Evolutionary conservation across 2,797 vertebrate genomes (phyloP).

Genomic region (Meriones psammophilus): DNA sequence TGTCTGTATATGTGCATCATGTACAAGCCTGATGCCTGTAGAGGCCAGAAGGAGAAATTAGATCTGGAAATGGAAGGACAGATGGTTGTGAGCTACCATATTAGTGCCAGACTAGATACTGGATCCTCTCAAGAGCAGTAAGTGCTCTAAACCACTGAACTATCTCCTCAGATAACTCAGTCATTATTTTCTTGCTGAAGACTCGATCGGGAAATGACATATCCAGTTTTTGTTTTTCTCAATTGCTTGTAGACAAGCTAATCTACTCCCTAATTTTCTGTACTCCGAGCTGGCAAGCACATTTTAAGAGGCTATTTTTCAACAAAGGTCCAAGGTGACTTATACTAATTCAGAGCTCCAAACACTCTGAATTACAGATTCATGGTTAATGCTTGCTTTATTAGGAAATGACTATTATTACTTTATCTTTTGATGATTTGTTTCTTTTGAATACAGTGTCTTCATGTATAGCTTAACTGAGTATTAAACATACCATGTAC

Average conservation of each 20-base stretch:
- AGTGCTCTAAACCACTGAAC: background rate
- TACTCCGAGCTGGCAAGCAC: background rate
- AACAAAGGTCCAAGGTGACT: background rate
- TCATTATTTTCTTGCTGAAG: constrained; percentile 31
- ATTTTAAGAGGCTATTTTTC: background rate
- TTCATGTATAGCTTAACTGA: background rate
- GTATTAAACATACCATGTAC: background rate
- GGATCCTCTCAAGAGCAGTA: background rate
- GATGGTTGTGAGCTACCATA: background rate
- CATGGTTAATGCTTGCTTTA: background rate
- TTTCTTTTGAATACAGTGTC: background rate
- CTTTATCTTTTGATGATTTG: background rate
- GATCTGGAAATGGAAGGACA: background rate
- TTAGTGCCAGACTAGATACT: background rate
- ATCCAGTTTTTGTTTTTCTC: background rate
- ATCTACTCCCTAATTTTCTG: background rate
- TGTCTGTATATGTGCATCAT: background rate
- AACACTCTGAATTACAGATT: background rate
- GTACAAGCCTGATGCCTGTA: background rate
- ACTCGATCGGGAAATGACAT: constrained; percentile 22
- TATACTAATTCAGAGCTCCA: background rate
- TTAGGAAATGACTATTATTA: background rate
- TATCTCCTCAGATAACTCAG: background rate
- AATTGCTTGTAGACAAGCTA: background rate
- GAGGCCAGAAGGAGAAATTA: background rate